Evolutionary conservation across 1,140 invertebrate genomes (phyloP), one percentile per base, ranked within the genome.

Genomic region (Paraescarpia echinospica): DNA sequence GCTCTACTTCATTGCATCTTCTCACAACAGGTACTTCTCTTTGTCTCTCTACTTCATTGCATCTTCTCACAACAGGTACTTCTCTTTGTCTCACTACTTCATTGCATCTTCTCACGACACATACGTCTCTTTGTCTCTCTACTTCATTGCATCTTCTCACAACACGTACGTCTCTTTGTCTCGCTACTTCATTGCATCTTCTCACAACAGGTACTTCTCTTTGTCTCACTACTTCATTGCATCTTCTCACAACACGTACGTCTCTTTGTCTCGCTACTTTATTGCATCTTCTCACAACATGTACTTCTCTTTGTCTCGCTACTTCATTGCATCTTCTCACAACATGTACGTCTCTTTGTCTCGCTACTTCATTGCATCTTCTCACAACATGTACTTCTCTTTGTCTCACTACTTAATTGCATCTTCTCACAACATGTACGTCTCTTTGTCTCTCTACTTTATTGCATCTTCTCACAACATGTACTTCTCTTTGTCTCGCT

Each of bases 101-200:
- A 12, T 12, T 41, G 41, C 41, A 41, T 41, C 12, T 41, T n/a
- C n/a, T n/a, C n/a, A n/a, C n/a, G n/a, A n/a, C n/a, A n/a, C n/a
- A n/a, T n/a, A n/a, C n/a, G n/a, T n/a, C n/a, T n/a, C 97, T 6
- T 94, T 97, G 35, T 95, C 96, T 89, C 96, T 97, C 94, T 97
- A 97, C 94, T 97, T 96, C 94, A 97, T 97, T 89, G 96, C 97
- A 18, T 97, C 97, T 18, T 97, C 97, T 33, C 97, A 97, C 94
- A 97, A 97, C 94, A 97, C 97, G 96, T 96, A 95, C 95, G 95
- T 95, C 34, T 51, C 33, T 90, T 77, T 77, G 18, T 77, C 1
- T 77, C 4, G 12, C 41, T 6, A 41, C 41, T 41, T 41, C 12
- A 12, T 12, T 41, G 41, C 41, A 41, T 41, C 12, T 41, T n/a